Percentiles rank a stretch among this genome's conserved stretches.
Conservation (phyloP, 2,113 vertebrate genomes). For the Petrocephalus zakoni region DNA sequence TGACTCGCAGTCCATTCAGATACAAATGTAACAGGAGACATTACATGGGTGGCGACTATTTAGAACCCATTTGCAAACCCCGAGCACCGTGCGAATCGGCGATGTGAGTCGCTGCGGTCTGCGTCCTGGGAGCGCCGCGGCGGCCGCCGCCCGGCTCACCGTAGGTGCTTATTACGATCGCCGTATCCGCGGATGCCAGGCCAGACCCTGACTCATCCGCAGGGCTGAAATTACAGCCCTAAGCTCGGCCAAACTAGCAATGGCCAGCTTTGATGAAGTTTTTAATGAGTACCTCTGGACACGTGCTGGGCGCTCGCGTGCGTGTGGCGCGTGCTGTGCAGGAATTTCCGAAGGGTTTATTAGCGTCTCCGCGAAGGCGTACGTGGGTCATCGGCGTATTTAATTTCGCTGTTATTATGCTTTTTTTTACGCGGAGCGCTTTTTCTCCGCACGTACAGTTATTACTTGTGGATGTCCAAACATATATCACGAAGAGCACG, state of each 20-base stretch:
- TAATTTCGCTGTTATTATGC: neutral
- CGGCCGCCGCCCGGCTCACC: neutral
- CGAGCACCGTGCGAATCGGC: neutral
- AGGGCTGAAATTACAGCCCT: neutral
- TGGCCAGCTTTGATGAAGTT: neutral
- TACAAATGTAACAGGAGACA: neutral
- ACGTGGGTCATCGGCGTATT: neutral
- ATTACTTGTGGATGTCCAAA: neutral
- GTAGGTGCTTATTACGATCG: neutral
- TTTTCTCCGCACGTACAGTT: neutral
- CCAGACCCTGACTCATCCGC: neutral
- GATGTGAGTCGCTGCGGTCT: neutral
- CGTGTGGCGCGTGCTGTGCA: neutral
- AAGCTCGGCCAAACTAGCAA: neutral
- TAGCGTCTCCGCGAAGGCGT: neutral
- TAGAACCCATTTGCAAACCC: neutral
- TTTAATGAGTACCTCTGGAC: neutral
- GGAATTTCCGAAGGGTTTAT: neutral
- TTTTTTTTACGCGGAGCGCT: neutral
- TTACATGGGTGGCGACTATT: neutral
- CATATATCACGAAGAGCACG: constrained; percentile 22
- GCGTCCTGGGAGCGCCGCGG: neutral
- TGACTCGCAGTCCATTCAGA: no score
- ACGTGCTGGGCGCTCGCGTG: neutral
- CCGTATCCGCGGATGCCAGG: neutral